Percentiles rank a stretch among this genome's conserved stretches.
phyloP scores from a whole-genome alignment of 2,888 invertebrate species.

The Pristionchus japonicus region DNA sequence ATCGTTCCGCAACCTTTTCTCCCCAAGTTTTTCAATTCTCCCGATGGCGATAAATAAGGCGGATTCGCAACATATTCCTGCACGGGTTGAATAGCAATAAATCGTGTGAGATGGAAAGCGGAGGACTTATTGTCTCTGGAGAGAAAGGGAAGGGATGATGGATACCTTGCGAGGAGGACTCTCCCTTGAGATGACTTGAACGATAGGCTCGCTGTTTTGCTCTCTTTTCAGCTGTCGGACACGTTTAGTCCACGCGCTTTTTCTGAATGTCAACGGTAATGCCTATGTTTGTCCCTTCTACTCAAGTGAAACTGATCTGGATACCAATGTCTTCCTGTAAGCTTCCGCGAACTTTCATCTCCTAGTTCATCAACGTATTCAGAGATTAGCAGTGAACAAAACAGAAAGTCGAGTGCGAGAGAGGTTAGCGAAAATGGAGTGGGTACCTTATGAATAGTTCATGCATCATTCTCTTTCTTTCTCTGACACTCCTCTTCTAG shows the following conservation, averaged over 20 bases:
- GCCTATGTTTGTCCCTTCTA: no score
- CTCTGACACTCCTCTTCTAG: background rate
- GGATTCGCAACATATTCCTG: conserved; percentile 17
- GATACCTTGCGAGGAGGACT: background rate
- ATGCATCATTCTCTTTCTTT: background rate
- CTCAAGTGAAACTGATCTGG: no score
- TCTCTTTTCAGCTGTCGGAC: background rate
- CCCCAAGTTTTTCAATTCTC: background rate
- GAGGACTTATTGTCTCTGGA: conserved; percentile 2
- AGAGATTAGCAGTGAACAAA: background rate
- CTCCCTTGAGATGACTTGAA: background rate
- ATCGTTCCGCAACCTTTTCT: background rate
- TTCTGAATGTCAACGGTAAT: background rate
- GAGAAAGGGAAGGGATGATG: background rate
- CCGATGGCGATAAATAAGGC: conserved; percentile 8
- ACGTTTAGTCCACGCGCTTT: background rate
- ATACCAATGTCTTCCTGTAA: no score
- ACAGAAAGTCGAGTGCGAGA: no score
- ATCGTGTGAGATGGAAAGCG: background rate
- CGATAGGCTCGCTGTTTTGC: background rate
- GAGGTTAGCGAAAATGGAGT: background rate
- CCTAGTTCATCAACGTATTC: background rate
- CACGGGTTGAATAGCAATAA: background rate
- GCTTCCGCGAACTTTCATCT: no score
- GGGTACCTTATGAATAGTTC: background rate